Conservation (phyloP, 2,888 invertebrate genomes). For the Synanthedon andrenaeformis region DNA sequence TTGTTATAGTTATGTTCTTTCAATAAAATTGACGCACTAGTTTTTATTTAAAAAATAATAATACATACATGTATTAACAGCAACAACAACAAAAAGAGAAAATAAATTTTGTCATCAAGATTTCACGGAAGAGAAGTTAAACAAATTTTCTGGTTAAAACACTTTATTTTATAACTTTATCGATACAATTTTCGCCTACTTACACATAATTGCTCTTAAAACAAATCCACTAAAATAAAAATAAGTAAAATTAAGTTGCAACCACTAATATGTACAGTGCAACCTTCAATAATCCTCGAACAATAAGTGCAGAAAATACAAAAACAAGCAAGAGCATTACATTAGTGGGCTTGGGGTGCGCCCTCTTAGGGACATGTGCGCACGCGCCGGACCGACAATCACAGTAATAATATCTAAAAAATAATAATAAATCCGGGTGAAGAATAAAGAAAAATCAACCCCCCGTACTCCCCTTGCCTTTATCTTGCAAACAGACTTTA, state of each 20-base stretch:
- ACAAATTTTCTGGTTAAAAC: too few relatives aligned
- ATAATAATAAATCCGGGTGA: constrained; percentile 70
- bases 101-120: too few relatives aligned
- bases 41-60: too few relatives aligned
- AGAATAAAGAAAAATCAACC: constrained; percentile 69
- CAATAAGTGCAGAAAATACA: constrained; percentile 42
- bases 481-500: constrained; percentile 69
- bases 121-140: too few relatives aligned
- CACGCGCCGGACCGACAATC: constrained; percentile 59
- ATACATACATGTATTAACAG: too few relatives aligned
- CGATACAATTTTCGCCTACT: too few relatives aligned
- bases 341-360: constrained; percentile 36
- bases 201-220: too few relatives aligned
- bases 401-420: constrained; percentile 70
- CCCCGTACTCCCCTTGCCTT: constrained; percentile 65
- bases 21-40: too few relatives aligned
- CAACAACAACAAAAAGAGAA: too few relatives aligned
- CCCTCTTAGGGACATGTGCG: constrained; percentile 60
- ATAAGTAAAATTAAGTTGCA: constrained; percentile 14
- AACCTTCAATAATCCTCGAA: constrained; percentile 54
- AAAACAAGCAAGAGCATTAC: constrained; percentile 57
- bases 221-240: constrained; percentile 15
- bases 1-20: too few relatives aligned
- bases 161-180: too few relatives aligned
- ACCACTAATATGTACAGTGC: constrained; percentile 33